A percentile compares a stretch with the other conserved stretches of the same genome.
Evolutionary conservation across 2,888 invertebrate species (phyloP).

Genomic region (Cordilura impudica): DNA sequence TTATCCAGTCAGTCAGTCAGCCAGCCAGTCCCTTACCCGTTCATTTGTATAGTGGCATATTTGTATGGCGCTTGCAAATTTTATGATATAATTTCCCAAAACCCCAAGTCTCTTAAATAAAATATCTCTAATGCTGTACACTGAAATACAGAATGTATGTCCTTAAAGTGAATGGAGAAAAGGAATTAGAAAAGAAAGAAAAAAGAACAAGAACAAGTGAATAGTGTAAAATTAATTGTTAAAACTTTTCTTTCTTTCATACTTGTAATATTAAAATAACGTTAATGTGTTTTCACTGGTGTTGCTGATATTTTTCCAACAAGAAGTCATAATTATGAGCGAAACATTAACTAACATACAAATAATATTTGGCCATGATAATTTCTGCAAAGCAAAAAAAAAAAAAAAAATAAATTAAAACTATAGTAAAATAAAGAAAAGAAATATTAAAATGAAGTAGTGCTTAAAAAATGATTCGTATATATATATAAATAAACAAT

Average conservation of each 20-base stretch:
- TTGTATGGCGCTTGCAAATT: background rate
- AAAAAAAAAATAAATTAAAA: too few species aligned
- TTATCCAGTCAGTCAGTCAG: slow-evolving; percentile 12
- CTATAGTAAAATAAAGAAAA: too few species aligned
- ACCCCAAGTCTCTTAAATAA: slow-evolving; percentile 5
- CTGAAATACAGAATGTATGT: too few species aligned
- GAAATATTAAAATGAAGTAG: too few species aligned
- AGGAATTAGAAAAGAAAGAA: background rate
- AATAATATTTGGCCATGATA: slow-evolving; percentile 42
- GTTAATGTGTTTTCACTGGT: slow-evolving; percentile 28
- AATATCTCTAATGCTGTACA: slow-evolving; percentile 8
- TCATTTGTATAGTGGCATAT: background rate
- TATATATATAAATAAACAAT: too few species aligned
- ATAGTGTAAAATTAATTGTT: slow-evolving; percentile 46
- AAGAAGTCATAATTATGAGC: slow-evolving; percentile 41
- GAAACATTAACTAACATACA: slow-evolving; percentile 55
- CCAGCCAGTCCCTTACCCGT: background rate
- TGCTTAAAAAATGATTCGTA: too few species aligned
- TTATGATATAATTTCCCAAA: background rate
- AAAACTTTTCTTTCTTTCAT: slow-evolving; percentile 34
- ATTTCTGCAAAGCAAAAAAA: too few species aligned
- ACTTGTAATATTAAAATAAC: slow-evolving; percentile 21
- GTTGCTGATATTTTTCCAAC: background rate
- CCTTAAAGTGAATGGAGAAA: too few species aligned
- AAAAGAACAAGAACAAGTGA: slow-evolving; percentile 16